Evolutionary conservation across 2,113 vertebrate species (phyloP).

Genomic region (Hydrochoerus hydrochaeris): DNA sequence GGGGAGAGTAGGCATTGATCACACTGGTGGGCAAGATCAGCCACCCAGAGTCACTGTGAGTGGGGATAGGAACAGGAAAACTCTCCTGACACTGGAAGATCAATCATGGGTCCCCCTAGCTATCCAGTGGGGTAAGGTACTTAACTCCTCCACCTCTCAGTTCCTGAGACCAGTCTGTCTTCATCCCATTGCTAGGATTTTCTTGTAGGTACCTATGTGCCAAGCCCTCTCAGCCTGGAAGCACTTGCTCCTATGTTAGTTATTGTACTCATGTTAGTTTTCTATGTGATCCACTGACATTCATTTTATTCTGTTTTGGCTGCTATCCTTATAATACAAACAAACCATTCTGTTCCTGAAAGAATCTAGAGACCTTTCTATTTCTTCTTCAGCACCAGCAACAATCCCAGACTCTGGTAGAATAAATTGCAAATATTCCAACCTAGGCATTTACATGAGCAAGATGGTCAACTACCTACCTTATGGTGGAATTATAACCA

Average conservation of each 20-base stretch:
- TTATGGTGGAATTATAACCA: not conserved
- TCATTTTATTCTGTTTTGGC: not conserved
- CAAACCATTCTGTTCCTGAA: not conserved
- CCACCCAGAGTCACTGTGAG: not conserved
- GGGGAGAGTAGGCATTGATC: too few species aligned
- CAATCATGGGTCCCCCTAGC: not conserved
- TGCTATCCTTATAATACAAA: not conserved
- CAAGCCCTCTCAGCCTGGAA: not conserved
- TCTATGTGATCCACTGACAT: not conserved
- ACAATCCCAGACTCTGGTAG: not conserved
- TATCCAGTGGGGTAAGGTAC: not conserved
- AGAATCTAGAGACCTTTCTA: not conserved
- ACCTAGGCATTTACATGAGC: not conserved
- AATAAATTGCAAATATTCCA: slow-evolving; percentile 15
- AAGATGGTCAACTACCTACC: not conserved
- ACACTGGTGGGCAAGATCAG: not conserved
- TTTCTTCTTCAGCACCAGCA: not conserved
- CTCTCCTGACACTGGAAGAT: not conserved
- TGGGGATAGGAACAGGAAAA: not conserved
- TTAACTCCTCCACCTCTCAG: not conserved
- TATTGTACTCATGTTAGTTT: not conserved
- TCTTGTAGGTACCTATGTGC: not conserved
- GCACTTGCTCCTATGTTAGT: not conserved
- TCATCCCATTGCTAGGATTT: too few species aligned
- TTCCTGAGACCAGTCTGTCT: not conserved